phyloP scores from a whole-genome alignment of 2,797 vertebrate genomes.

The Melanotaenia nigrans region DNA sequence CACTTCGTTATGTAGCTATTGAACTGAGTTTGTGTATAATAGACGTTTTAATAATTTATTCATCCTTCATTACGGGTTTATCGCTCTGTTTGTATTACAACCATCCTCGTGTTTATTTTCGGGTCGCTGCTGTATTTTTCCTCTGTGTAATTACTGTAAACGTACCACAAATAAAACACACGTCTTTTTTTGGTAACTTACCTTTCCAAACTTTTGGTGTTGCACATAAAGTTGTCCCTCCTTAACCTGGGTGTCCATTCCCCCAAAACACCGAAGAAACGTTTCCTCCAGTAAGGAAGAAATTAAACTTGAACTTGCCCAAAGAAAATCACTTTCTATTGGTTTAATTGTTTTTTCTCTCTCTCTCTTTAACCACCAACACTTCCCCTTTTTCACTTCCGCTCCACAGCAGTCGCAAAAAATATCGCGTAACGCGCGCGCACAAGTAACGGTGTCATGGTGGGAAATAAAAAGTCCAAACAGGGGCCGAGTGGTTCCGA shows the following conservation, averaged over 20 bases:
- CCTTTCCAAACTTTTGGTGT: constrained; percentile 88
- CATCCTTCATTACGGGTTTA: not conserved
- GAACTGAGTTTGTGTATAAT: not conserved
- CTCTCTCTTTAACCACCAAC: constrained; percentile 24
- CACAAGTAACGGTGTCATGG: constrained; percentile 24
- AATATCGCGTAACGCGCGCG: constrained; percentile 1
- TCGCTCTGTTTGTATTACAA: not conserved
- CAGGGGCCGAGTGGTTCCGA: constrained; percentile 20
- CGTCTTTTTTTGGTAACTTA: constrained; percentile 50
- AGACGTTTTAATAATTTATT: not conserved
- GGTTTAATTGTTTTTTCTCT: constrained; percentile 19
- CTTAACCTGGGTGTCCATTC: constrained; percentile 84
- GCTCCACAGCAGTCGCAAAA: constrained; percentile 39
- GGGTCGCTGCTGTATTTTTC: not conserved
- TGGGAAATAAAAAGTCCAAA: not conserved
- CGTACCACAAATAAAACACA: not conserved
- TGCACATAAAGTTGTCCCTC: constrained; percentile 87
- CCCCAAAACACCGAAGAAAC: constrained; percentile 13
- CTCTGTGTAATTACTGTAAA: constrained; percentile 13
- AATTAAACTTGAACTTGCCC: constrained; percentile 51
- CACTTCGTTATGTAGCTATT: not conserved
- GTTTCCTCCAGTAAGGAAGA: constrained; percentile 11
- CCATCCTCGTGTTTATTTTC: not conserved
- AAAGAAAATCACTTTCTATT: constrained; percentile 33
- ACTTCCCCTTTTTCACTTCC: constrained; percentile 77